phyloP scores from a whole-genome alignment of 2,113 vertebrate genomes.

The Albula goreensis region DNA sequence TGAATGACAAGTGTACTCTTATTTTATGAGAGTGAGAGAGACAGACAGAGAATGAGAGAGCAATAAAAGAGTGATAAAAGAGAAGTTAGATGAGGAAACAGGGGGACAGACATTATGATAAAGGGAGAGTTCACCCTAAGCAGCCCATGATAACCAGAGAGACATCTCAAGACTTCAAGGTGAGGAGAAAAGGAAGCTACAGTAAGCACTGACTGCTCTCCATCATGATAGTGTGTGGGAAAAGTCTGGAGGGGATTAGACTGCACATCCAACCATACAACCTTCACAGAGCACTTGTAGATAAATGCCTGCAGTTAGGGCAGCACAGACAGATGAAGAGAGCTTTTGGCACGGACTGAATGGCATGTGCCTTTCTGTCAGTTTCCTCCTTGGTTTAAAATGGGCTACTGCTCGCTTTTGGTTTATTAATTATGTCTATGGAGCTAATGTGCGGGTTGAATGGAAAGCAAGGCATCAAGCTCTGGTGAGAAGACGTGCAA shows the following conservation, averaged over 20 bases:
- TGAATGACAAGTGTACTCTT: no score
- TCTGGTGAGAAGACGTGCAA: background rate
- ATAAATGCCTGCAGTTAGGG: no score
- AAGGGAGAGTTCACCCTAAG: background rate
- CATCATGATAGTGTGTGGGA: no score
- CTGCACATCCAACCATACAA: no score
- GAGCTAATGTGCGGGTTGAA: background rate
- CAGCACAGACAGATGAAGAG: background rate
- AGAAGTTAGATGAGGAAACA: background rate
- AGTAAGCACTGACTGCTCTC: no score
- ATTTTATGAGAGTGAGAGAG: background rate
- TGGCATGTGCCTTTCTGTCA: background rate
- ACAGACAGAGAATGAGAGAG: conserved; percentile 33
- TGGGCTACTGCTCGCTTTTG: background rate
- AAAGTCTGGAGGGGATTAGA: background rate
- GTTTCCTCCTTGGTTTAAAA: background rate
- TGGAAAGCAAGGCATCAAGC: background rate
- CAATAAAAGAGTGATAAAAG: conserved; percentile 27
- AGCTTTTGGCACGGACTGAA: conserved; percentile 10
- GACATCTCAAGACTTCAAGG: no score
- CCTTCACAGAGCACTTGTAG: no score
- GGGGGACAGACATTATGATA: background rate
- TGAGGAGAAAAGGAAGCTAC: background rate
- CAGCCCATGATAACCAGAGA: background rate
- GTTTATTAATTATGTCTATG: background rate